A percentile compares a stretch with the other conserved stretches of the same genome.
phyloP scores from a whole-genome alignment of 2,797 vertebrate genomes.

The Malurus leucopterus region DNA sequence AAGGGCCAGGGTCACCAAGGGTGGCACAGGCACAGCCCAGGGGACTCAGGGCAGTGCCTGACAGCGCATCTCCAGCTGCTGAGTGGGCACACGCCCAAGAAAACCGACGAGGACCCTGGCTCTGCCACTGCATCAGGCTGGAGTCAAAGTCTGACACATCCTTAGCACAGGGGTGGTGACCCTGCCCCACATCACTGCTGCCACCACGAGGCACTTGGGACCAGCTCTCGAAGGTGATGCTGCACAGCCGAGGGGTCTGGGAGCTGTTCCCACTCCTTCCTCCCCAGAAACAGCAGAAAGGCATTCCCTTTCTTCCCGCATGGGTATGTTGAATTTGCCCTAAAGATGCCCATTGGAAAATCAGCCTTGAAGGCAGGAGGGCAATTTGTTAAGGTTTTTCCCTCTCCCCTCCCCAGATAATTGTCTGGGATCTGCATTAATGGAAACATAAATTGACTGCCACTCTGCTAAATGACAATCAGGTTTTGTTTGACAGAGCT shows the following conservation, averaged over 20 bases:
- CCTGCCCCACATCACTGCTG: background rate
- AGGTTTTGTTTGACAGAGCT: conserved; percentile 71
- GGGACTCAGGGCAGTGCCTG: background rate
- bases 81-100: fast-evolving
- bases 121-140: background rate
- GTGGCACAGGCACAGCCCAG: background rate
- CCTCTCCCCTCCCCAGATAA: conserved; percentile 44
- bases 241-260: background rate
- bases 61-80: fast-evolving
- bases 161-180: background rate
- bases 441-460: conserved; percentile 79
- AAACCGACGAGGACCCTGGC: background rate
- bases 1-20: background rate
- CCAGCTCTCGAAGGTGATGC: fast-evolving
- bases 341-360: conserved; percentile 15
- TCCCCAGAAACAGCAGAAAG: background rate
- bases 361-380: background rate
- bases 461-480: conserved; percentile 78
- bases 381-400: conserved; percentile 39
- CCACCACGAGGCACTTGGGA: fast-evolving
- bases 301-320: background rate
- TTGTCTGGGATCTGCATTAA: conserved; percentile 75
- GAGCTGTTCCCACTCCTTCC: background rate
- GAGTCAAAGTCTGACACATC: fast-evolving
- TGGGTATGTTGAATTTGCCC: background rate